Conservation (phyloP, 2,797 vertebrate species). For the Otolemur crassicaudatus region DNA sequence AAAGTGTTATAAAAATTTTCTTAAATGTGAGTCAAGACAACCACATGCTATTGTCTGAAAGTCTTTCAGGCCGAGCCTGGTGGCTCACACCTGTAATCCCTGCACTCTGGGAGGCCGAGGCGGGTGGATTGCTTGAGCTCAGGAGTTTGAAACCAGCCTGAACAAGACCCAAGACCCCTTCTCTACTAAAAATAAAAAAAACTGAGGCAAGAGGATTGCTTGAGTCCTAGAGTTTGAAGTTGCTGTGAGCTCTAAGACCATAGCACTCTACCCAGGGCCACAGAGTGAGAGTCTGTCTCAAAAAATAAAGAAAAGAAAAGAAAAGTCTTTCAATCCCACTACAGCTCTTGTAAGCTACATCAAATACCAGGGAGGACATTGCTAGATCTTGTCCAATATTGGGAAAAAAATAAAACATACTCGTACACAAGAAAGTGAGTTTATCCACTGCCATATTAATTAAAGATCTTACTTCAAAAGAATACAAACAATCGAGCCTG, state of each 20-base stretch:
- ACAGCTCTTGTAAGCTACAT: not conserved
- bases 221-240: too few relatives aligned
- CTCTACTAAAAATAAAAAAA: too few relatives aligned
- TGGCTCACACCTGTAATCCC: too few relatives aligned
- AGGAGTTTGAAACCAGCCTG: too few relatives aligned
- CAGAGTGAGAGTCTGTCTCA: too few relatives aligned
- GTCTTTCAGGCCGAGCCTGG: not conserved
- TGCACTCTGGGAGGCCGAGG: too few relatives aligned
- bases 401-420: not conserved
- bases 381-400: not conserved
- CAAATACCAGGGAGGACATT: not conserved
- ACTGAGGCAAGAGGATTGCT: too few relatives aligned
- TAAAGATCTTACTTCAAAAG: constrained; percentile 13
- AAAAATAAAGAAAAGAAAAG: not conserved
- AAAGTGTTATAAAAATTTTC: not conserved
- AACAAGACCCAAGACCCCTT: too few relatives aligned
- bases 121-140: too few relatives aligned
- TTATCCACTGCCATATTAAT: not conserved
- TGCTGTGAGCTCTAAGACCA: too few relatives aligned
- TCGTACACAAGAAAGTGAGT: not conserved
- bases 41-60: constrained; percentile 19
- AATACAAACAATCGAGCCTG: not conserved
- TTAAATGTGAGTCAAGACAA: constrained; percentile 10
- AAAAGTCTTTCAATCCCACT: not conserved
- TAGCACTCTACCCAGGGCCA: too few relatives aligned